Evolutionary conservation across 2,113 vertebrate genomes (phyloP), one percentile per base, ranked within the genome.

Genomic region (Microtus richardsoni): DNA sequence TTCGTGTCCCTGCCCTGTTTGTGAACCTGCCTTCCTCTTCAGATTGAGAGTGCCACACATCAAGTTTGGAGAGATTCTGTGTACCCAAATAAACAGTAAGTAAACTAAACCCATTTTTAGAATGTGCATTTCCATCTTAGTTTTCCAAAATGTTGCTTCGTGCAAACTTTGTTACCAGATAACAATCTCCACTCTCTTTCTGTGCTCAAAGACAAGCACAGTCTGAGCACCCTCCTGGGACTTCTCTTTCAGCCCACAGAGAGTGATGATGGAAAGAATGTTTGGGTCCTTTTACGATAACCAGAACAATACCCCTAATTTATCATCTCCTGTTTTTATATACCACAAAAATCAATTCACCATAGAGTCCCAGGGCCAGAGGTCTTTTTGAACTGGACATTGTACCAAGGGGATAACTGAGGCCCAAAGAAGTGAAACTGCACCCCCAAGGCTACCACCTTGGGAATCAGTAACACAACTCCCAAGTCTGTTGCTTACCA

Each of bases 261-360:
- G 6, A 82, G 36, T 6, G 0, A 58, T 49, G 41, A 82, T 49
- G 84, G 52, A 70, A 41, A 84, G 16, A 75, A 84, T 84, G 14
- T 68, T 92, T 87, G 16, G 44, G 54, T 7, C 62, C 82, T 91
- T 84, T 88, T 26, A 49, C 14, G 64, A 44, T 39, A 64, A 68
- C 49, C 33, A 84, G 74, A 66, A 36, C 44, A 30, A 66, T 33
- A 47, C 6, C 83, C 28, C 9, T 30, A n/a, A n/a, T n/a, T n/a
- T n/a, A 24, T n/a, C 36, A 24, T 21, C 21, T 54, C 78, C 11
- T n/a, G 89, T 91, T 97, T 86, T 52, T 91, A 54, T 70, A 89
- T 52, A 93, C 62, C 70, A 94, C 44, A 82, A 95, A 95, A 91
- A 85, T 88, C 92, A 77, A 71, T 75, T 82, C 71, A 73, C 84